Evolutionary conservation across 2,797 vertebrate species (phyloP), one percentile per base, ranked within the genome.

Genomic region (Erpetoichthys calabaricus): DNA sequence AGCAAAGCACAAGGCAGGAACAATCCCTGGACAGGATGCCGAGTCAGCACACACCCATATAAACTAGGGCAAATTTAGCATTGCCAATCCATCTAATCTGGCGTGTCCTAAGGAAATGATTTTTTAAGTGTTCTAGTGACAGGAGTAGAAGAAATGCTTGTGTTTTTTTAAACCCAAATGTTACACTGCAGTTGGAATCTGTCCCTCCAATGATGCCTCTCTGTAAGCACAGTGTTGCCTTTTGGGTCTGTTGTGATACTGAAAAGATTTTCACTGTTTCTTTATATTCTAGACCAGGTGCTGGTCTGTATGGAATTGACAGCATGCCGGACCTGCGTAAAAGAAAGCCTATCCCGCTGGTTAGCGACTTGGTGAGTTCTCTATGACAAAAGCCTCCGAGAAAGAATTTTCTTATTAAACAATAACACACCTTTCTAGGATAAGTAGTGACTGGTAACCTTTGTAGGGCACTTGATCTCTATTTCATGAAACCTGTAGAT

Each of bases 291-390:
- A 98, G 92, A 69, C 82, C 88, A 47, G 91, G 83, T 42, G 87
- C 91, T 62, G 90, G 91, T 52, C 84, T 99, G 63, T 99, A 93
- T 75, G 96, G 96, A 64, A 99, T 99, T 1, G 96, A 99, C 69
- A 99, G 96, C 74, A 99, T 98, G 96, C 96, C 96, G 0, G 93
- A 99, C 68, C 80, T 99, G 46, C 95, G 91, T 54, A 97, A 93
- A 77, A 96, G 89, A 85, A 99, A 94, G 67, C 90, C 93, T 3
- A 81, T 98, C 63, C 84, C 94, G 0, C 80, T 98, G 76, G 95
- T 99, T 80, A 98, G 96, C 73, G 94, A 98, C 62, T 81, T 99
- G 94, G 96, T 99, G 72, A 91, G 95, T 87, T 45, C 53, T 60
- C 25, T 25, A 25, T 25, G 25, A 1, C 55, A 2, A 25, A 25